Base-by-base conservation (phyloP, 2,797 vertebrate species). In the Tamandua tetradactyla region DNA sequence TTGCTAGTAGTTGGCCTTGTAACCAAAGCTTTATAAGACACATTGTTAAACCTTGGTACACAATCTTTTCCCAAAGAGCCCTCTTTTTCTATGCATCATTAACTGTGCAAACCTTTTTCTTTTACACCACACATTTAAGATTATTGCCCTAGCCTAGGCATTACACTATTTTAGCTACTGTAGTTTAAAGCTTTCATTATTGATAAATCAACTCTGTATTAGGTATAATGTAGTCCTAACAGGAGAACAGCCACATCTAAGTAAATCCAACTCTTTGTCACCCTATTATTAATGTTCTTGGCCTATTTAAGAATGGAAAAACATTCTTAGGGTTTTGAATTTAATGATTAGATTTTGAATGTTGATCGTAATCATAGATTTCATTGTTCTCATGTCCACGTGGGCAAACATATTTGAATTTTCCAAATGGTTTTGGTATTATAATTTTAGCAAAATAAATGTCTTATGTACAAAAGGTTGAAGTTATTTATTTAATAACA, bases 341-440 rank as follows among this genome's bases (percentile, higher is more conserved):
- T 91, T 95, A 71, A 71, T 40, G 27, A 76, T 80, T 82, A 87
- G 37, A 59, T 78, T 75, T 91, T 89, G 12, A 89, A 78, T 93
- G 49, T 76, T 84, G 42, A 81, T n/a, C 92, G 3, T 92, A 84
- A 52, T 78, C 57, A 55, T 35, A 55, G 69, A 87, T 87, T 95
- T 4, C 72, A 27, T 47, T 86, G 47, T 92, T 93, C 9, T 94
- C 27, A 30, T 75, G 47, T 35, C 30, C 37, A 80, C 3, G 0
- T 86, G 23, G 49, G 42, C 32, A 94, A 61, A 75, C 27, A 44
- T 47, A 74, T 81, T 91, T 93, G 25, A 11, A 40, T 95, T 96
- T 96, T 81, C 52, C 81, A 81, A 72, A 55, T 75, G 75, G 40
- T 55, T 92, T 93, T 92, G 32, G 44, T 94, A 85, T 94, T 96